Evolutionary conservation across 2,888 invertebrate species (phyloP), one percentile per base, ranked within the genome.

Genomic region (Pseudeuparius sepicola): DNA sequence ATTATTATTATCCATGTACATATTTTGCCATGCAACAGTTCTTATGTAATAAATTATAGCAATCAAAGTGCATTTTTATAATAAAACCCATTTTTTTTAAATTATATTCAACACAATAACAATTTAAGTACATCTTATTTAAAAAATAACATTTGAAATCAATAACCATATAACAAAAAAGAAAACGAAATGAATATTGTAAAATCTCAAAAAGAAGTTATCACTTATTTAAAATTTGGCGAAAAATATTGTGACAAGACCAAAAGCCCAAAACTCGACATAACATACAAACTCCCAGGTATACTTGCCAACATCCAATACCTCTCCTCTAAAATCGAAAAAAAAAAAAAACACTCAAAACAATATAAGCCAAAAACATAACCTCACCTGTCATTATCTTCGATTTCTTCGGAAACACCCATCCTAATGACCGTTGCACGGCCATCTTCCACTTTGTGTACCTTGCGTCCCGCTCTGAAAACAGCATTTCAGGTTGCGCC

Each of bases 371-470:
- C 20, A 24, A 26, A 10, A 12, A 11, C 9, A 3, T 27, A 11
- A 23, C 7, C 11, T 23, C 44, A 50, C 80, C 80, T 74, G 86
- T 85, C 79, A 85, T 84, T 26, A 71, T 67, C 48, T 70, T 64
- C 5, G 81, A 77, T 60, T 78, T 81, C 57, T 81, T 79, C 4
- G 73, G 70, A 1, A 75, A 70, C 12, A 82, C 83, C 94, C 94
- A 94, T 41, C 88, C 86, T 48, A 93, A 72, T 20, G 89, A 86
- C 16, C 92, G 73, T 53, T 89, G 79, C 2, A 96, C 90, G 0
- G 94, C 94, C 76, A 86, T 85, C 64, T 90, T 92, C 94, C 94
- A 94, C 63, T 86, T 84, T 4, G 75, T 81, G 61, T 88, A 92
- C 41, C 90, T 72, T 3, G 75, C 70, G 55, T 85, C 78, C 36